Base-by-base conservation (phyloP, 2,888 invertebrate species). In the Heliconius sara region DNA sequence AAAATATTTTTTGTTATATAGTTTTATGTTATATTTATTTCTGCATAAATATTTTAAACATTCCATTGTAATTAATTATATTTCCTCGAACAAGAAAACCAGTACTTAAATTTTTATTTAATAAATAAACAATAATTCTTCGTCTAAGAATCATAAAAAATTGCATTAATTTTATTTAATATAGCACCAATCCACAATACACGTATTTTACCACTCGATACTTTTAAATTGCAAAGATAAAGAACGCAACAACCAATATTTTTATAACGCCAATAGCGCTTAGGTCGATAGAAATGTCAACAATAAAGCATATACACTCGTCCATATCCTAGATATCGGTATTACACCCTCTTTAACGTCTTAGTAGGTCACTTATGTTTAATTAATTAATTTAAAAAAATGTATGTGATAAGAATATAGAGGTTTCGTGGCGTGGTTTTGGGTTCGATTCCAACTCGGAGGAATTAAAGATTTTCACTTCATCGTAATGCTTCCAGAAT, bases 191-290 rank as follows among this genome's bases (percentile, higher is more conserved):
- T 19, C 3, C 10, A 60, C n/a, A 4, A n/a, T n/a, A 60, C 2
- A 22, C 19, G 47, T n/a, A 60, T 60, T 60, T 25, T n/a, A 57
- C 10, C 34, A 34, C 34, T 34, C 22, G 13, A 73, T 34, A 73
- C 52, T 27, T 72, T 27, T 27, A 4, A 30, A 30, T 3, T 60
- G n/a, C n/a, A 73, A 72, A 73, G 57, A 73, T 73, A 73, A 73
- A 30, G 30, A 39, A 39, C 60, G 60, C 34, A 22, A 4, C 73
- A 34, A 16, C 34, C n/a, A 73, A 73, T 73, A 60, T 73, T 73
- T 60, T 73, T 73, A 73, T 34, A 60, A 60, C 60, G 73, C 60
- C 73, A 39, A 60, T 25, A 60, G 34, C 73, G 60, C 73, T 73
- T 34, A n/a, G 13, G 16, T 25, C 22, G 43, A 70, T 70, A 43